These are phyloP conservation scores for Pantherophis guttatus DNA, from an alignment of 2,113 vertebrate species.

Conservation along the genomic window DNA sequence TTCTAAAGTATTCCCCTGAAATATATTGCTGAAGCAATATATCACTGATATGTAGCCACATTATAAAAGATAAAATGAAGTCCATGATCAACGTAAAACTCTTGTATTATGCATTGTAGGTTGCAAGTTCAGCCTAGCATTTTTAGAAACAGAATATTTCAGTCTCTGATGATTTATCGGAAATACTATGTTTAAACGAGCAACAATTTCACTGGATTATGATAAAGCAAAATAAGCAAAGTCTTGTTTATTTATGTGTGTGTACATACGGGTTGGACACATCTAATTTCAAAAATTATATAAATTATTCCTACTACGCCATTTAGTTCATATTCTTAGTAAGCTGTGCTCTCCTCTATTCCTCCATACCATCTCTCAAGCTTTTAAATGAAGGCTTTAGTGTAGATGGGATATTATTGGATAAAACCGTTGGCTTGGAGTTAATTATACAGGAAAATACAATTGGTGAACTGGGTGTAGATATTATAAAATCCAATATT, in stretches of 20 bases:
- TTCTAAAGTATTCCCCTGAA: not conserved
- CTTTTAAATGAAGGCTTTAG: not conserved
- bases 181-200: not conserved
- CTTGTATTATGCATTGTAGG: not conserved
- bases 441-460: not conserved
- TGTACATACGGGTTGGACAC: not conserved
- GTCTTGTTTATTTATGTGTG: not conserved
- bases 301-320: not conserved
- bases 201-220: not conserved
- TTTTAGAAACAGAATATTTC: not conserved
- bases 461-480: not conserved
- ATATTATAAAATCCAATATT: not conserved
- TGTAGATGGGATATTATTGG: not conserved
- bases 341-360: not conserved
- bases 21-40: not conserved
- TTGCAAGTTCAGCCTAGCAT: not conserved
- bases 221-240: not conserved
- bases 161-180: not conserved
- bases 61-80: not conserved
- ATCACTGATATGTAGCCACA: not conserved
- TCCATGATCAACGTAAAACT: not conserved
- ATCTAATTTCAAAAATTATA: not conserved
- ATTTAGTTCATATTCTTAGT: not conserved
- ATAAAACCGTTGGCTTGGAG: not conserved
- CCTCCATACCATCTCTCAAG: not conserved